Evolutionary conservation across 1,140 invertebrate genomes (phyloP).

Genomic region (Dendroctonus ponderosae): DNA sequence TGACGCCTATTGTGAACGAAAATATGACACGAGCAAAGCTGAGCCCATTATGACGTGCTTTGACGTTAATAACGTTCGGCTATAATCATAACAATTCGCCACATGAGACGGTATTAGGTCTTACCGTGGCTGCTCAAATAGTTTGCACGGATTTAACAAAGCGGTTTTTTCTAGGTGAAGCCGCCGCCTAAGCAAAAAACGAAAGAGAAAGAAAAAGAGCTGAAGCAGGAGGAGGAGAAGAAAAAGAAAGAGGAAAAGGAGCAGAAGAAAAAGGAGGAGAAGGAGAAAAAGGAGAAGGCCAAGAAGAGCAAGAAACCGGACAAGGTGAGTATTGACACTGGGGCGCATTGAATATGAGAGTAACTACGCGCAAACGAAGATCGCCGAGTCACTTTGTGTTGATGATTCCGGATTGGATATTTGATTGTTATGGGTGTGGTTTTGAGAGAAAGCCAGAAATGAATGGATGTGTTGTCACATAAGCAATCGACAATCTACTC

Average conservation of each 20-base stretch:
- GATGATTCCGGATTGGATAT: conserved; percentile 27
- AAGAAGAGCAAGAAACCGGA: conserved; percentile 63
- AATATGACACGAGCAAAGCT: too few species aligned
- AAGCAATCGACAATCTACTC: conserved; percentile 20
- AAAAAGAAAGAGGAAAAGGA: conserved; percentile 64
- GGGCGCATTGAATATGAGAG: not conserved
- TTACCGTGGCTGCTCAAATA: too few species aligned
- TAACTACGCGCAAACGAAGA: conserved; percentile 26
- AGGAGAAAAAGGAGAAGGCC: conserved; percentile 49
- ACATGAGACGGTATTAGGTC: too few species aligned
- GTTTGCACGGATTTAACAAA: not conserved
- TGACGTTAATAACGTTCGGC: too few species aligned
- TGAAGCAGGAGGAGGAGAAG: conserved; percentile 66
- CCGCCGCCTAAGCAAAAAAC: conserved; percentile 53
- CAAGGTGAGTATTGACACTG: conserved; percentile 45
- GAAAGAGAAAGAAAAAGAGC: conserved; percentile 63
- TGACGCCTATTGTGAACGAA: too few species aligned
- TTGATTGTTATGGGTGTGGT: conserved; percentile 10
- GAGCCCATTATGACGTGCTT: too few species aligned
- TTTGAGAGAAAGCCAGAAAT: not conserved
- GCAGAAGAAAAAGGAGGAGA: conserved; percentile 58
- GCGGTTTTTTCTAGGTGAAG: conserved; percentile 18
- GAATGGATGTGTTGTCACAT: not conserved
- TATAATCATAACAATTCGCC: too few species aligned
- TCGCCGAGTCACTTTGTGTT: conserved; percentile 22